These are phyloP conservation scores for Patagioenas fasciata DNA, from an alignment of 2,113 vertebrate species.

Conservation along the genomic window DNA sequence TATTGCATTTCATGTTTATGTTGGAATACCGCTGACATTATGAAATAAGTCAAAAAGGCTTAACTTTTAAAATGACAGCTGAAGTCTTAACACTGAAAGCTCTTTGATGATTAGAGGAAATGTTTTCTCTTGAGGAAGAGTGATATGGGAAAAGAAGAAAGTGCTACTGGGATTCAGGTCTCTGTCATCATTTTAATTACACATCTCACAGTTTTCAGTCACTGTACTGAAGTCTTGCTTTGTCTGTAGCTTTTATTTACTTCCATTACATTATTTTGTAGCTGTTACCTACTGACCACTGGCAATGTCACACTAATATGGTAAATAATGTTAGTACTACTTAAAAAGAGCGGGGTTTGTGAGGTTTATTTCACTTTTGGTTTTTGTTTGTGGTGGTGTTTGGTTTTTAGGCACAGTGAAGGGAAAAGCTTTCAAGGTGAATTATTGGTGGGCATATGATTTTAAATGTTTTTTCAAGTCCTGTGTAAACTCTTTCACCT, in stretches of 20 bases:
- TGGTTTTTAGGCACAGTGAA: background rate
- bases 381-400: background rate
- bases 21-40: constrained; percentile 4
- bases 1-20: background rate
- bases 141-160: constrained; percentile 43
- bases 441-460: background rate
- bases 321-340: background rate
- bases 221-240: background rate
- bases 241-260: background rate
- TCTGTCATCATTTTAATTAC: constrained; percentile 16
- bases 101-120: background rate
- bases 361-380: background rate
- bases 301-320: background rate
- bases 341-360: background rate
- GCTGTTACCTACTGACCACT: background rate
- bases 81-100: background rate
- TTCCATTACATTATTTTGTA: background rate
- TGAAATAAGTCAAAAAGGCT: background rate
- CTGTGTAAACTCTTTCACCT: background rate
- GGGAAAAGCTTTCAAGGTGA: background rate
- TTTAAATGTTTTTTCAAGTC: background rate
- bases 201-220: background rate
- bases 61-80: background rate
- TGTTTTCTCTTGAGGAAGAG: background rate
- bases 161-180: background rate